Evolutionary conservation across 2,113 vertebrate species (phyloP), one percentile per base, ranked within the genome.

Genomic region (Trinectes maculatus): DNA sequence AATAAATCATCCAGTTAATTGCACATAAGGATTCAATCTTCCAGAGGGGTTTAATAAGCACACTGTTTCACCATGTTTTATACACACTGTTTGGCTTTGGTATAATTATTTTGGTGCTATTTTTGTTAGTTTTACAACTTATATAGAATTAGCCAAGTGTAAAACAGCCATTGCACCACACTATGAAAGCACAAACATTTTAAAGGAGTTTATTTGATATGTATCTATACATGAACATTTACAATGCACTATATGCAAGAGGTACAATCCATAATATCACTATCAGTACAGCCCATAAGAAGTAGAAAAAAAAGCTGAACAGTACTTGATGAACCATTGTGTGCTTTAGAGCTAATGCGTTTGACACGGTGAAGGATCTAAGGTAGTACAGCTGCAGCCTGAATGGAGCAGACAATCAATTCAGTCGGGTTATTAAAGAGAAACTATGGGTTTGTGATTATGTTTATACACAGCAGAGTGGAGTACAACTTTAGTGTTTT

Each of bases 181-280:
- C 9, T 24, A 21, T 8, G 11, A 63, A 39, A 60, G 56, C 57
- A 81, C 61, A 36, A 68, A 66, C 31, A n/a, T 87, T 82, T 87
- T 40, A 52, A 80, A 59, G 53, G 37, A 21, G 53, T 89, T 89
- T 87, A 82, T 84, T 88, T 77, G 21, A 71, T 85, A 83, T 75
- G 80, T 70, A 71, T 85, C 86, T 92, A 91, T 92, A 89, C 86
- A 90, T 53, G 39, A 69, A 89, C 66, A 89, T 88, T 86, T 89
- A 90, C 87, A 87, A 78, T 82, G 64, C 70, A 81, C 74, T 79
- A 60, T 72, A 85, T 80, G 84, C 77, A 74, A 78, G 82, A 87
- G 73, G 73, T 88, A 88, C 82, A 86, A 80, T 86, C 68, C 21
- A 78, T 85, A 47, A 72, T 69, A 73, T 78, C 66, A 82, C 34